Evolutionary conservation across 2,888 invertebrate species (phyloP), one percentile per base, ranked within the genome.

Genomic region (Sericinus montela): DNA sequence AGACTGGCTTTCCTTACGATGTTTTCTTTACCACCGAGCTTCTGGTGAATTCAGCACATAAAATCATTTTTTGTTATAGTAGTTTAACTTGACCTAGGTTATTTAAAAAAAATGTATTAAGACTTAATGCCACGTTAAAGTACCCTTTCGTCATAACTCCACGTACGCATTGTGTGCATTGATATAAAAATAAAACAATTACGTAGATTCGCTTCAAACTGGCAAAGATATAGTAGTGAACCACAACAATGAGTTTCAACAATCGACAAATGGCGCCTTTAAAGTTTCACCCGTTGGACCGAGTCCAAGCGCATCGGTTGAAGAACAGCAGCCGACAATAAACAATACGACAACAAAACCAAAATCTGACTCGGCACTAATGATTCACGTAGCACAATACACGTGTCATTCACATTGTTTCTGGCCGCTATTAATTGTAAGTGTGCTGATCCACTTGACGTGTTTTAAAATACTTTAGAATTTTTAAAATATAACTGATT

Each of bases 321-420:
- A 72, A 69, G 60, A 61, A 69, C 64, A 54, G 55, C 54, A 54
- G 57, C 55, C 65, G 66, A 75, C 79, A 77, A 80, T 80, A 72
- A 68, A 85, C 85, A 86, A 87, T 86, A 76, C 79, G 70, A 72
- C 70, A 83, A 81, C 84, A 84, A 79, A 78, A 74, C 87, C 84
- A 85, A 87, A 85, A 83, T 70, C 59, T 63, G 62, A 57, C 60
- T 63, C 64, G 52, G 59, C 72, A 60, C 68, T 86, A 87, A 88
- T 88, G 86, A 88, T 71, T 87, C 88, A 88, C 88, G 84, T 87
- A 77, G 68, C 65, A 75, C 75, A 78, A 79, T 80, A 88, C 87
- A 88, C 79, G 78, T 87, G 87, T 87, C 74, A 69, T 65, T 70
- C 70, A 75, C 75, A 74, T 65, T 70, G 76, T 78, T 69, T 41